Conservation (phyloP, 2,888 invertebrate genomes). For the Ormyrus thymus region DNA sequence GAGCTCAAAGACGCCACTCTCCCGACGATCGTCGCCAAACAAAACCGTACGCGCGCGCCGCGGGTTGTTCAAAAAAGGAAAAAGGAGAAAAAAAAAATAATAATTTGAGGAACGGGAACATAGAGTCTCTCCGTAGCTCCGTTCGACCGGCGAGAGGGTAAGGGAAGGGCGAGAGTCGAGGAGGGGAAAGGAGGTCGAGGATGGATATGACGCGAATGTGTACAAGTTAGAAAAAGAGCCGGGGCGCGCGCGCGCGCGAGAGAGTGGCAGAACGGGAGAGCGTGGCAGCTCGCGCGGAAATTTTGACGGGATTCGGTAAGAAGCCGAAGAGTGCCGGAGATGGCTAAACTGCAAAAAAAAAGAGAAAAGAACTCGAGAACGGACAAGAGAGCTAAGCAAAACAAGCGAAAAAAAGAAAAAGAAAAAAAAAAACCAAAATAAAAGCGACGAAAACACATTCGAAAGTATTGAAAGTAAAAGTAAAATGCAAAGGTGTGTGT, state of each 20-base stretch:
- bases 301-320: background rate
- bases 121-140: too few relatives aligned
- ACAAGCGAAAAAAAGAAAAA: slow-evolving; percentile 33
- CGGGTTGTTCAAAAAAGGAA: background rate
- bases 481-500: slow-evolving; percentile 73
- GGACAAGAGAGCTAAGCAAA: slow-evolving; percentile 41
- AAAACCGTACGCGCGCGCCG: too few relatives aligned
- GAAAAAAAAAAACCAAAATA: slow-evolving; percentile 45
- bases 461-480: slow-evolving; percentile 58
- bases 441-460: slow-evolving; percentile 24
- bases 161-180: background rate
- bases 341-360: slow-evolving; percentile 40
- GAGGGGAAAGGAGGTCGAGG: slow-evolving; percentile 12
- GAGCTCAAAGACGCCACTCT: too few relatives aligned
- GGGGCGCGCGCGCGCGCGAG: background rate
- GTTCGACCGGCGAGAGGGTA: background rate
- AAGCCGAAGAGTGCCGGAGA: background rate
- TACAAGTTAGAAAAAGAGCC: background rate
- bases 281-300: background rate
- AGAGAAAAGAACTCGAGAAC: slow-evolving; percentile 55
- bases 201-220: background rate
- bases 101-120: background rate
- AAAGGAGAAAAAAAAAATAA: too few relatives aligned
- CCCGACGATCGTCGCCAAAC: too few relatives aligned
- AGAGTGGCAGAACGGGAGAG: slow-evolving; percentile 28